Conservation (phyloP, 2,797 vertebrate genomes). For the Bradypus variegatus region DNA sequence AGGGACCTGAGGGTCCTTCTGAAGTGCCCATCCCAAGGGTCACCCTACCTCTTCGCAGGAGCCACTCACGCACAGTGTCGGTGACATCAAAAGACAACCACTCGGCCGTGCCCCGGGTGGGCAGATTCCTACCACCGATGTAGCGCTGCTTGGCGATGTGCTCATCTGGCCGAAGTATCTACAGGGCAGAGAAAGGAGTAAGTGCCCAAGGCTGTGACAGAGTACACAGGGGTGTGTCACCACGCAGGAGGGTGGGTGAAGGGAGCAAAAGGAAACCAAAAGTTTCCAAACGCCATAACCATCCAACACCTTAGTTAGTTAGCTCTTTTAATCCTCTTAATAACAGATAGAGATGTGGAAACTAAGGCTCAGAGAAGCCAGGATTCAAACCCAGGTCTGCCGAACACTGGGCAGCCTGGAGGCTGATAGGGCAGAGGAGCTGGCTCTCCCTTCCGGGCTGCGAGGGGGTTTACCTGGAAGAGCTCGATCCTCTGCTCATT, state of each 20-base stretch:
- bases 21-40: not conserved
- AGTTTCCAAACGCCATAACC: not conserved
- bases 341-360: not conserved
- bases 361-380: not conserved
- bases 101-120: conserved; percentile 89
- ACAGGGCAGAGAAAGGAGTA: conserved; percentile 32
- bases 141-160: conserved; percentile 97
- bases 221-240: fast-evolving
- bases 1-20: not conserved
- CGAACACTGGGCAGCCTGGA: not conserved
- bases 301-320: no score
- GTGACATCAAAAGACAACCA: conserved; percentile 98
- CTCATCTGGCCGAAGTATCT: conserved; percentile 92
- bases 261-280: not conserved
- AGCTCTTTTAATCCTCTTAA: not conserved
- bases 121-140: conserved; percentile 91
- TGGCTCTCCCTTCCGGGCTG: not conserved
- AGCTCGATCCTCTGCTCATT: conserved; percentile 91
- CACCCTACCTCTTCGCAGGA: conserved; percentile 87
- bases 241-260: not conserved
- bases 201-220: not conserved
- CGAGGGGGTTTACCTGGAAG: conserved; percentile 83
- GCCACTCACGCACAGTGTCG: conserved; percentile 95
- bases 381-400: not conserved
- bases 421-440: not conserved